Conservation (phyloP, 2,113 vertebrate genomes). For the Anarrhichthys ocellatus region DNA sequence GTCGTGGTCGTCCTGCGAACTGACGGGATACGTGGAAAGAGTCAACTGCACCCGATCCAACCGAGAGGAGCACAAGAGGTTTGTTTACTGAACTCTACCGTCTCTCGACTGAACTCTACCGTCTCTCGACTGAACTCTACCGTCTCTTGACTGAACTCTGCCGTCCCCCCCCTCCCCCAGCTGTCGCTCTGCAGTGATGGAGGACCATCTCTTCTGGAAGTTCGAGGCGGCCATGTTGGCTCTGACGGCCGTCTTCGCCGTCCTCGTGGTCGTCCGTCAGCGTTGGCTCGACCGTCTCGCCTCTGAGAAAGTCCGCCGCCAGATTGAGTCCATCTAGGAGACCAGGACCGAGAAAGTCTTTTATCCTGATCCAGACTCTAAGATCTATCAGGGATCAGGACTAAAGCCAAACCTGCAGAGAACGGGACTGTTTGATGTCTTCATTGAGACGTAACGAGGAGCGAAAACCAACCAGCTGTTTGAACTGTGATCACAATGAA, state of each 20-base stretch:
- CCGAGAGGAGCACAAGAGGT: constrained; percentile 74
- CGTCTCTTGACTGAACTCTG: background rate
- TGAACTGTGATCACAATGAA: too few species aligned
- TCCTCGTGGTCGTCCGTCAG: constrained; percentile 70
- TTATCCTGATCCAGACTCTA: background rate
- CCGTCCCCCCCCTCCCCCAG: constrained; percentile 4
- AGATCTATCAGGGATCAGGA: background rate
- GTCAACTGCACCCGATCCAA: constrained; percentile 71
- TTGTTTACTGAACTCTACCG: background rate
- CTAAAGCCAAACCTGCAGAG: background rate
- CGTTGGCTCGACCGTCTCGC: constrained; percentile 71
- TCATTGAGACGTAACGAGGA: background rate
- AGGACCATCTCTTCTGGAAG: constrained; percentile 77
- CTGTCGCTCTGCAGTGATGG: constrained; percentile 72
- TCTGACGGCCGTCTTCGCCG: constrained; percentile 33
- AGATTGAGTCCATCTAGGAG: constrained; percentile 75
- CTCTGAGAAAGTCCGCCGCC: constrained; percentile 74
- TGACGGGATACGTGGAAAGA: constrained; percentile 71
- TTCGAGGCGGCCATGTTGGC: constrained; percentile 71
- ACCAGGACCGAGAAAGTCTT: too few species aligned
- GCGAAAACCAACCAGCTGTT: background rate
- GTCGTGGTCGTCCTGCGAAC: constrained; percentile 54
- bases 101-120: background rate
- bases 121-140: background rate
- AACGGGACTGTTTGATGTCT: background rate